Conservation (phyloP, 1,140 invertebrate species). For the Drosophila obscura region DNA sequence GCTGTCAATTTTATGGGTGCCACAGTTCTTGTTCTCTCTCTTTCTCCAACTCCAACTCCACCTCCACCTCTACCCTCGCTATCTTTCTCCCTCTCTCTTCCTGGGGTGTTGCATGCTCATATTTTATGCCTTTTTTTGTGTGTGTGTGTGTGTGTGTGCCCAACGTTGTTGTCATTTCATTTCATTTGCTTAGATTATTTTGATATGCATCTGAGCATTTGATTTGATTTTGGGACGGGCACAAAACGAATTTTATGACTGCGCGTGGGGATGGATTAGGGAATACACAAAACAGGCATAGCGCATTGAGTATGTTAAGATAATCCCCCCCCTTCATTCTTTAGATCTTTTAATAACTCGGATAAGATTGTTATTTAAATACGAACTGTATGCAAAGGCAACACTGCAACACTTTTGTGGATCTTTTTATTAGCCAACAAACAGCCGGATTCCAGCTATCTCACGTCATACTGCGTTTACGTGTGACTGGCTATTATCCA, state of each 20-base stretch:
- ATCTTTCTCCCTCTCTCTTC: conserved; percentile 6
- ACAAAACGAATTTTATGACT: conserved; percentile 35
- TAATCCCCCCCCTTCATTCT: conserved; percentile 33
- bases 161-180: conserved; percentile 58
- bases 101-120: conserved; percentile 37
- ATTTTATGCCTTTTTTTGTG: conserved; percentile 46
- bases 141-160: conserved; percentile 1
- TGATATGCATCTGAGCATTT: conserved; percentile 71
- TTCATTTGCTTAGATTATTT: conserved; percentile 70
- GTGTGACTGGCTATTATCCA: no score
- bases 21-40: conserved; percentile 26
- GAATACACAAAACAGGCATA: no score
- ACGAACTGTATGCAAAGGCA: no score
- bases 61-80: no score
- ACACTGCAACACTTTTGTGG: no score
- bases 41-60: neutral
- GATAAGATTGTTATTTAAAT: conserved; percentile 17
- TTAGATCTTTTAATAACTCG: conserved; percentile 36
- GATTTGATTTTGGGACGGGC: conserved; percentile 35
- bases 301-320: neutral
- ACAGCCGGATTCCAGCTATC: no score
- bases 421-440: no score
- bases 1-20: conserved; percentile 72
- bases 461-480: no score
- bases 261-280: conserved; percentile 32